Evolutionary conservation across 2,797 vertebrate species (phyloP), one percentile per base, ranked within the genome.

Genomic region (Trachurus trachurus): DNA sequence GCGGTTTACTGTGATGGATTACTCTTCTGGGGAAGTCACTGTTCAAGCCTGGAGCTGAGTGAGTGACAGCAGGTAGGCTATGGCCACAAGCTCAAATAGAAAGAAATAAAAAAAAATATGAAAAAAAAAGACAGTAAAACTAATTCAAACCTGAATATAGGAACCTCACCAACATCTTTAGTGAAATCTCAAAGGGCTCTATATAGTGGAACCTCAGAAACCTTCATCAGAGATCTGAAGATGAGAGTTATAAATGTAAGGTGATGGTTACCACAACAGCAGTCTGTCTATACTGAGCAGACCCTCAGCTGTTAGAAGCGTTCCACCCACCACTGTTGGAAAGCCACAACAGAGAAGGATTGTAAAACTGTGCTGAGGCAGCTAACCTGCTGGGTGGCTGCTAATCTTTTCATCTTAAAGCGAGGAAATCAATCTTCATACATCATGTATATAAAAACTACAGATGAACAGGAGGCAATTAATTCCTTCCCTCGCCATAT

Each of bases 391-490:
- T 19, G 3, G 1, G 6, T 52, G 66, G 65, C 71, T 70, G 42
- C 1, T 37, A 60, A 40, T 26, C 52, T 60, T 58, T 70, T 71
- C 22, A 66, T 63, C 50, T 52, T 45, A 50, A 71, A 81, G 67
- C 6, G 65, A 67, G 34, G 31, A 70, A 71, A 76, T 77, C 66
- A 84, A 56, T 69, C 65, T 66, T 59, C 73, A 68, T 71, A 64
- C 34, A 34, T 64, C 31, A 4, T n/a, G 39, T 58, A 79, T 62
- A 62, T 52, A 66, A 19, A 74, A 73, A 63, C 58, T 74, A 81
- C 84, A 89, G 84, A 88, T 78, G 91, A 85, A 87, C 78, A 29
- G 74, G 31, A 66, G 78, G 81, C 71, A 90, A 91, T 91, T 88
- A 86, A 82, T 85, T 87, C 71, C 59, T n/a, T 26, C 12, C 11